Evolutionary conservation across 2,113 vertebrate species (phyloP).

Genomic region (Nettapus auritus): DNA sequence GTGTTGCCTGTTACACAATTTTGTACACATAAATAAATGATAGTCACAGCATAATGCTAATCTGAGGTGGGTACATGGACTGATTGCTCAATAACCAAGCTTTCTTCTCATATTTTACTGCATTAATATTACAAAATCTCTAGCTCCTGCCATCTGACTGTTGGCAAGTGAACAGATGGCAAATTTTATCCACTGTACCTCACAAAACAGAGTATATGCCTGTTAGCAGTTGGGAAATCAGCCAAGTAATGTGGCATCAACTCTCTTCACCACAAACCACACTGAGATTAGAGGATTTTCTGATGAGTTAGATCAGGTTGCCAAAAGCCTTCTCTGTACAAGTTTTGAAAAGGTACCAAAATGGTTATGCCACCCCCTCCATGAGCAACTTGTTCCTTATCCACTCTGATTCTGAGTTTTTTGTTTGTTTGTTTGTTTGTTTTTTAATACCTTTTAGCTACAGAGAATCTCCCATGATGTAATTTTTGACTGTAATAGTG

Average conservation of each 20-base stretch:
- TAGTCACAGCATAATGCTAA: not conserved
- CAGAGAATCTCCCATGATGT: not conserved
- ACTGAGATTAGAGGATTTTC: not conserved
- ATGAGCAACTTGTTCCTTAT: not conserved
- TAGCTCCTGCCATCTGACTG: conserved; percentile 2
- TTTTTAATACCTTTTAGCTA: not conserved
- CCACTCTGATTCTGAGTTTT: not conserved
- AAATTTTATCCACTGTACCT: conserved; percentile 30
- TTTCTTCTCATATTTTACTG: conserved; percentile 3
- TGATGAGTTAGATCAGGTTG: not conserved
- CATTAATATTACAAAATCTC: conserved; percentile 16
- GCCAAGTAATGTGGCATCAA: conserved; percentile 1
- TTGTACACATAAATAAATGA: not conserved
- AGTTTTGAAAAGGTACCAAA: not conserved
- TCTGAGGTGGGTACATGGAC: not conserved
- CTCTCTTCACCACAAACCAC: not conserved
- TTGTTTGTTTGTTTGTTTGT: not conserved
- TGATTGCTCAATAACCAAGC: not conserved
- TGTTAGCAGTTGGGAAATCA: conserved; percentile 30
- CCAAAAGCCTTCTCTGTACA: not conserved
- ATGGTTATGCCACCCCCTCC: not conserved
- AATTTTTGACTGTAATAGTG: not conserved
- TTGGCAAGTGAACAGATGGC: conserved; percentile 49
- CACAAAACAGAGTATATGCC: not conserved
- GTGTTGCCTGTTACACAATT: not conserved